phyloP scores from a whole-genome alignment of 2,113 vertebrate species.

The Pelobates fuscus region DNA sequence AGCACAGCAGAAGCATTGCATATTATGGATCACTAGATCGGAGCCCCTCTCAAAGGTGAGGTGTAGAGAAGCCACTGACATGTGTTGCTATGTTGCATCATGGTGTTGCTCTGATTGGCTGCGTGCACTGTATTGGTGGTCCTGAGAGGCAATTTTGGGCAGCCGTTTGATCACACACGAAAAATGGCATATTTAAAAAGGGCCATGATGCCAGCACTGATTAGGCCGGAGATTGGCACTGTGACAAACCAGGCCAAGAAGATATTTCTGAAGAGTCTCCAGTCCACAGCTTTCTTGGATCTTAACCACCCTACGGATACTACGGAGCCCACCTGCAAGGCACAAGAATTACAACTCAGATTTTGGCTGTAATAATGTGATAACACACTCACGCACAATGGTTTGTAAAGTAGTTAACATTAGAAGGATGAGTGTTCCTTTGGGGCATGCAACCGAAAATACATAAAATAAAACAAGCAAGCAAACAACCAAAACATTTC shows the following conservation, averaged over 20 bases:
- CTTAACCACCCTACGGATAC: conserved; percentile 95
- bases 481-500: no score
- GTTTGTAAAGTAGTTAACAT: conserved; percentile 6
- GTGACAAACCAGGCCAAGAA: conserved; percentile 98
- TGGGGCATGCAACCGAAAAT: no score
- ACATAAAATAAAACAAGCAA: no score
- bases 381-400: no score
- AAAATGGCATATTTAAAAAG: conserved; percentile 76
- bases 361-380: no score
- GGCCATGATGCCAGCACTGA: conserved; percentile 93
- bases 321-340: conserved; percentile 87
- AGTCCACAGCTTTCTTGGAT: conserved; percentile 92
- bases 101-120: conserved; percentile 17
- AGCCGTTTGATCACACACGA: conserved; percentile 37
- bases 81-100: background rate
- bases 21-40: conserved; percentile 35
- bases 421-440: no score
- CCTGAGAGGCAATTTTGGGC: conserved; percentile 47
- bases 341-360: background rate
- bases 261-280: conserved; percentile 93
- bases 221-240: conserved; percentile 88
- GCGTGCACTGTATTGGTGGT: conserved; percentile 19
- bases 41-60: conserved; percentile 37
- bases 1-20: conserved; percentile 32
- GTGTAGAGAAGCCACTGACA: conserved; percentile 12